Evolutionary conservation across 2,888 invertebrate genomes (phyloP), one percentile per base, ranked within the genome.

Genomic region (Drosophila demipolita): DNA sequence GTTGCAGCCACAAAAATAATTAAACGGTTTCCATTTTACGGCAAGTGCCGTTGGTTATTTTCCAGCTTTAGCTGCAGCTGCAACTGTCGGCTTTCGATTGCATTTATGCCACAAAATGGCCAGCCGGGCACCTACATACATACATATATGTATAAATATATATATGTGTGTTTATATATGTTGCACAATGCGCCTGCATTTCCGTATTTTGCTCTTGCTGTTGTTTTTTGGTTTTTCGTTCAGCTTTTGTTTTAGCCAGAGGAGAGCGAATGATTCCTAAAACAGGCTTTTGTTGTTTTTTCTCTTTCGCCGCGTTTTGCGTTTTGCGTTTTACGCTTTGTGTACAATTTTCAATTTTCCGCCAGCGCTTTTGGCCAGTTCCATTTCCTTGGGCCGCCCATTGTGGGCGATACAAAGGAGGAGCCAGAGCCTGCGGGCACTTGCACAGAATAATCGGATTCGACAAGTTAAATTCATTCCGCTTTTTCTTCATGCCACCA

Each of bases 281-380:
- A 78, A 57, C 42, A 70, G 64, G 75, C 80, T 75, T 78, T 78
- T 76, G 66, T 75, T 78, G n/a, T n/a, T 55, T 40, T 40, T 26
- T 26, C 38, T n/a, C 29, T 26, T 26, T 72, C 40, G 67, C 67
- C 60, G 52, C 71, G 68, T 60, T 68, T 73, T 75, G 54, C 71
- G 71, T 60, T 68, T 73, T 75, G 75, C 65, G 68, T 61, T 78
- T 81, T 67, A 73, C 78, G 84, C 75, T 66, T 70, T 82, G 83
- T 75, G 63, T 73, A 73, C 82, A 70, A 81, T 88, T 88, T 45
- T 85, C 89, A 88, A 85, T 85, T 85, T 85, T 88, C 89, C 84
- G 84, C 89, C 84, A 86, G 84, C 81, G 76, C 89, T 88, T 85
- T 84, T 83, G 66, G 63, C 77, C 73, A 78, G 59, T 75, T 69